Evolutionary conservation across 2,113 vertebrate genomes (phyloP).

Genomic region (Nothoprocta perdicaria): DNA sequence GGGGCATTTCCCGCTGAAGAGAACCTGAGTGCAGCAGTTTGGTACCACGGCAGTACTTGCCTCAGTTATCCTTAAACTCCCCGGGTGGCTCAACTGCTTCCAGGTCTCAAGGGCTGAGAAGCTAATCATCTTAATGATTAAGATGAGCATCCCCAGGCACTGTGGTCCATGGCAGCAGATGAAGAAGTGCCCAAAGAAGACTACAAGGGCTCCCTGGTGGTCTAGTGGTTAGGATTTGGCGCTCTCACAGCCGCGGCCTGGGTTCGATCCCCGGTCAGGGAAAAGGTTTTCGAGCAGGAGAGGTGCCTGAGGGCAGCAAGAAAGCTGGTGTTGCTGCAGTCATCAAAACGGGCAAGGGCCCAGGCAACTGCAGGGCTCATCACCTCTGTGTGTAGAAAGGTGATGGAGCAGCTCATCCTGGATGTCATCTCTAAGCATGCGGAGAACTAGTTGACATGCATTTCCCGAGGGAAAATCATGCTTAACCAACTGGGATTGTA

Average conservation of each 20-base stretch:
- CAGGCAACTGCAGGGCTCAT: no score
- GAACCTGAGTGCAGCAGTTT: neutral
- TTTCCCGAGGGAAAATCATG: no score
- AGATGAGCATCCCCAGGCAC: neutral
- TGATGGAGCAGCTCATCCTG: no score
- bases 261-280: conserved; percentile 87
- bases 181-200: neutral
- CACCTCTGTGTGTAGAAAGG: no score
- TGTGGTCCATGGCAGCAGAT: no score
- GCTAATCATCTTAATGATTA: neutral
- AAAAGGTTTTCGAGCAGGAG: conserved; percentile 23
- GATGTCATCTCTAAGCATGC: no score
- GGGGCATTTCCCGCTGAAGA: neutral
- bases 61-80: neutral
- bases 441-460: no score
- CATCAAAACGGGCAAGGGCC: no score
- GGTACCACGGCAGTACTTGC: neutral
- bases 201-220: conserved; percentile 73
- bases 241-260: conserved; percentile 86
- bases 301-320: no score
- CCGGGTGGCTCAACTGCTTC: neutral
- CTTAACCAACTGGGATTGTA: no score
- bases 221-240: conserved; percentile 88
- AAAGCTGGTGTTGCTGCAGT: no score
- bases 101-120: neutral